These are phyloP conservation scores for Anoplopoma fimbria DNA, from an alignment of 2,113 vertebrate genomes.

Conservation along the genomic window DNA sequence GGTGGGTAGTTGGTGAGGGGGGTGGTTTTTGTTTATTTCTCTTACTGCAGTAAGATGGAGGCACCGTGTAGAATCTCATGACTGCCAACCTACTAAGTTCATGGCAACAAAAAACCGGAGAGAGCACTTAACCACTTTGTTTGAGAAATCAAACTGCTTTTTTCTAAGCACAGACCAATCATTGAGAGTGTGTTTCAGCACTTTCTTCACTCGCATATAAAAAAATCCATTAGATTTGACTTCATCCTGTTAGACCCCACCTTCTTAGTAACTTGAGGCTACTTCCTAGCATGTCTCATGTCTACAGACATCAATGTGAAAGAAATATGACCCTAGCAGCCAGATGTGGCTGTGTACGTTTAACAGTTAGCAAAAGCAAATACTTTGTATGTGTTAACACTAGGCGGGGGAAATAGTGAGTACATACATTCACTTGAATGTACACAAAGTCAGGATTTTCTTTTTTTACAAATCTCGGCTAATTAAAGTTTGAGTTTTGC, in stretches of 20 bases:
- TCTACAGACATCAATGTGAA: conserved; percentile 11
- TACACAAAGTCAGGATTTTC: neutral
- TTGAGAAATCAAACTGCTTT: neutral
- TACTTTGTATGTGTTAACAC: conserved; percentile 4
- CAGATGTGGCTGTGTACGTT: conserved; percentile 6
- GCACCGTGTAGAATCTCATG: conserved; percentile 5
- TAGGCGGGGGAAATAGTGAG: conserved; percentile 9
- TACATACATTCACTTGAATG: conserved; percentile 16
- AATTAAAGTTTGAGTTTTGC: neutral
- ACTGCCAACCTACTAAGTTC: neutral
- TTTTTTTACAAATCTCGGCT: neutral
- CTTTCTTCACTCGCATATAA: neutral
- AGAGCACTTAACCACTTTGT: neutral
- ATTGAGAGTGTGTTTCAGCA: neutral
- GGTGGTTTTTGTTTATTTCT: conserved; percentile 48
- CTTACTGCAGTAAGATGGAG: conserved; percentile 14
- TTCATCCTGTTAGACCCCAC: neutral
- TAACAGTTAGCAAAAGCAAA: neutral
- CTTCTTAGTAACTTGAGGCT: conserved; percentile 11
- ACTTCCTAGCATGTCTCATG: neutral
- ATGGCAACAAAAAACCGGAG: neutral
- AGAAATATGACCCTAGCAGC: neutral
- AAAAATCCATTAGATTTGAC: conserved; percentile 2
- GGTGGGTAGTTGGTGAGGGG: conserved; percentile 34
- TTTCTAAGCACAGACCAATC: neutral